phyloP scores from a whole-genome alignment of 2,888 invertebrate genomes.

The Scaptomyza parva region DNA sequence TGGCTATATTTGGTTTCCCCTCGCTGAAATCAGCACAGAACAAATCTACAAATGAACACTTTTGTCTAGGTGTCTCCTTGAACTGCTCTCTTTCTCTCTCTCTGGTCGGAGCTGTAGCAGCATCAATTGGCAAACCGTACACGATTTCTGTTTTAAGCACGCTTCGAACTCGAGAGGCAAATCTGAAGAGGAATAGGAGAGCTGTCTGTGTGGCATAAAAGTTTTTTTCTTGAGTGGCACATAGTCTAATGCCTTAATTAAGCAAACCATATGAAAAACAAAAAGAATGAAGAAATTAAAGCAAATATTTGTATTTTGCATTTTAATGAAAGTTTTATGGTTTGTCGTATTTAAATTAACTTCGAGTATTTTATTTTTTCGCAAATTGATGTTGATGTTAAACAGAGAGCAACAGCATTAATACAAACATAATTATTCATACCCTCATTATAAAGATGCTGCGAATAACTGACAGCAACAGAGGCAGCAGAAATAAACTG shows the following conservation, averaged over 20 bases:
- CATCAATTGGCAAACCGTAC: constrained; percentile 55
- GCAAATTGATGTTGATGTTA: constrained; percentile 34
- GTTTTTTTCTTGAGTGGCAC: constrained; percentile 25
- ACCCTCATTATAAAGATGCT: constrained; percentile 1
- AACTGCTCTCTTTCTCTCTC: no score
- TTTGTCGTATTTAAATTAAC: constrained; percentile 2
- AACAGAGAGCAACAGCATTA: constrained; percentile 9
- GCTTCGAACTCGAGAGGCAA: constrained; percentile 35
- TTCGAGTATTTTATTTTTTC: constrained; percentile 7
- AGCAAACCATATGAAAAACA: constrained; percentile 21
- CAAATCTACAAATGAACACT: constrained; percentile 69
- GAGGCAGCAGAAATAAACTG: constrained; percentile 33
- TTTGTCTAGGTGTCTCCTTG: constrained; percentile 66
- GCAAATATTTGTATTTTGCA: constrained; percentile 7
- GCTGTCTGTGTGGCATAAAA: constrained; percentile 32
- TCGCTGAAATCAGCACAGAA: constrained; percentile 46
- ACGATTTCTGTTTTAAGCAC: constrained; percentile 60
- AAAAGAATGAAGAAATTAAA: background rate
- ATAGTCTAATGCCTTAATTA: constrained; percentile 56
- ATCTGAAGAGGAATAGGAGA: background rate
- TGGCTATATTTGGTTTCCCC: background rate
- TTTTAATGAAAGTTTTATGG: constrained; percentile 23
- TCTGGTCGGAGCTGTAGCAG: constrained; percentile 19
- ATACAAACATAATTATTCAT: constrained; percentile 5
- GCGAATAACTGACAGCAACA: constrained; percentile 49